phyloP scores from a whole-genome alignment of 92 coral and sea anemone genomes.

The Bergia puertoricense region DNA sequence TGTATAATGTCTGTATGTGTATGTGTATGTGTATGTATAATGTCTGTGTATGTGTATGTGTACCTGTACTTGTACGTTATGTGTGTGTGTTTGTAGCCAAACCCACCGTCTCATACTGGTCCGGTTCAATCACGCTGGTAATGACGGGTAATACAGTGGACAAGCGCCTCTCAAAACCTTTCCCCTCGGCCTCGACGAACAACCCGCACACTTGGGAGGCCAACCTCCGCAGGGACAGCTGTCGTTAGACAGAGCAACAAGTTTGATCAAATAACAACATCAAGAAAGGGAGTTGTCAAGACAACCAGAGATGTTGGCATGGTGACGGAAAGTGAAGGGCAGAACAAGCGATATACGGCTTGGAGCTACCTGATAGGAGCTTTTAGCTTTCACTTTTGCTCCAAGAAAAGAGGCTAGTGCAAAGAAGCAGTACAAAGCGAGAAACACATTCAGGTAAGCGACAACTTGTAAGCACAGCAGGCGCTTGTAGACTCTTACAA shows the following conservation, averaged over 20 bases:
- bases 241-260: background rate
- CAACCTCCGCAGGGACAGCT: conserved; percentile 79
- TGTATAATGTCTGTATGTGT: too few species aligned
- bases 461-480: background rate
- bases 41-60: background rate
- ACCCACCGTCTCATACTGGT: conserved; percentile 66
- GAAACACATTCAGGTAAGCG: background rate
- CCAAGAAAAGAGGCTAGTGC: background rate
- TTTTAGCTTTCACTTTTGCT: too few species aligned
- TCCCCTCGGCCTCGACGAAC: conserved; percentile 87
- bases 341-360: too few species aligned
- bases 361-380: too few species aligned
- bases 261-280: background rate
- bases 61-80: too few species aligned
- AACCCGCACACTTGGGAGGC: conserved; percentile 90
- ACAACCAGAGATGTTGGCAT: background rate
- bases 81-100: background rate
- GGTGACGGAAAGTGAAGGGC: too few species aligned
- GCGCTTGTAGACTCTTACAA: background rate
- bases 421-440: background rate
- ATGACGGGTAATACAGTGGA: conserved; percentile 69
- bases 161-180: conserved; percentile 75
- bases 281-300: background rate
- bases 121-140: conserved; percentile 67
- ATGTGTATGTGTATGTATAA: background rate